These are phyloP conservation scores for Trissonchulus latispiculum DNA, from an alignment of 2,888 invertebrate genomes.

Conservation along the genomic window DNA sequence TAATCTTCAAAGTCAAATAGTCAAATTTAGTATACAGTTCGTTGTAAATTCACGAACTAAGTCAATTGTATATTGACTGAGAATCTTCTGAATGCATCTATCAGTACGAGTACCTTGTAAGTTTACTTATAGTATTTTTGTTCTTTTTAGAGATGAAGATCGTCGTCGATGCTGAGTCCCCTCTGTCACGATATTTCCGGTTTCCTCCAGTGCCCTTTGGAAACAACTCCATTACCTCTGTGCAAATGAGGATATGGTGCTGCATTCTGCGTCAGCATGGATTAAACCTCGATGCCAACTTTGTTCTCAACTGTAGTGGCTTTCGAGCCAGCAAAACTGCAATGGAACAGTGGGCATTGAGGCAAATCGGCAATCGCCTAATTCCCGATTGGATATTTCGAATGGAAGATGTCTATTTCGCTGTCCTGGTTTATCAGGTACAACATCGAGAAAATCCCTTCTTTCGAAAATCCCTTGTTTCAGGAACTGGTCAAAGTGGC, in stretches of 20 bases:
- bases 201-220: neutral
- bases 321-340: neutral
- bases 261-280: neutral
- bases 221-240: neutral
- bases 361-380: neutral
- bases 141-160: neutral
- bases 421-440: neutral
- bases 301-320: neutral
- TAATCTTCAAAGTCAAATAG: too few species aligned
- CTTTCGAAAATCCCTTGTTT: neutral
- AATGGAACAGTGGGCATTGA: neutral
- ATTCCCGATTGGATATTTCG: neutral
- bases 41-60: too few species aligned
- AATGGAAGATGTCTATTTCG: neutral
- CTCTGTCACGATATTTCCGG: neutral
- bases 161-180: neutral
- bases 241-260: neutral
- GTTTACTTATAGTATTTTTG: too few species aligned
- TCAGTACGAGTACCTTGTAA: too few species aligned
- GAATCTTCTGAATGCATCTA: too few species aligned
- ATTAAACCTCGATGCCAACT: neutral
- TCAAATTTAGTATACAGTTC: too few species aligned
- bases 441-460: neutral
- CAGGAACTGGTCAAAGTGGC: too few species aligned
- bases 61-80: too few species aligned